Percentiles rank a stretch among this genome's conserved stretches.
Conservation (phyloP, 1,140 invertebrate species). For the Hormaphis cornu region DNA sequence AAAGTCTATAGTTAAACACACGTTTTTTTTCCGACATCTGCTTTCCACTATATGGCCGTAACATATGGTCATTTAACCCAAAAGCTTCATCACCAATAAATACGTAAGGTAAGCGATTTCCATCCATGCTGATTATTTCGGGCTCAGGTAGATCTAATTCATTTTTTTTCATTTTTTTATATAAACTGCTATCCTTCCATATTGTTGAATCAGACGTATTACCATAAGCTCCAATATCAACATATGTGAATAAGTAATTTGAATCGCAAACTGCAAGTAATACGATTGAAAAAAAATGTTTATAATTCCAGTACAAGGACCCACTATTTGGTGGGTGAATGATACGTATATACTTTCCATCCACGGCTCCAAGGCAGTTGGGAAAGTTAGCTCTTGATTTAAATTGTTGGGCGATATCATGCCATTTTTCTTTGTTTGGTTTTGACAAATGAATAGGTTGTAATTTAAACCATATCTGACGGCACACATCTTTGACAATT, state of each 20-base stretch:
- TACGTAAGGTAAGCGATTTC: constrained; percentile 29
- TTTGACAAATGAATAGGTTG: constrained; percentile 32
- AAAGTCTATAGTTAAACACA: constrained; percentile 42
- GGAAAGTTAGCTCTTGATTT: constrained; percentile 41
- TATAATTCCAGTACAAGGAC: constrained; percentile 35
- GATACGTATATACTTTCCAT: constrained; percentile 42
- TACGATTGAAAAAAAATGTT: constrained; percentile 33
- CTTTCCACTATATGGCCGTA: constrained; percentile 38
- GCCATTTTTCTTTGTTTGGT: constrained; percentile 34
- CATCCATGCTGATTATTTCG: constrained; percentile 33
- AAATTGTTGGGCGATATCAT: constrained; percentile 10
- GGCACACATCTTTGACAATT: constrained; percentile 35
- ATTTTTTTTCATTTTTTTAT: background rate
- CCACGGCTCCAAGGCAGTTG: constrained; percentile 44
- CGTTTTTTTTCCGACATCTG: constrained; percentile 34
- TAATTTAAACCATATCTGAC: constrained; percentile 34
- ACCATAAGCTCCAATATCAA: constrained; percentile 34
- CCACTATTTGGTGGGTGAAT: constrained; percentile 27
- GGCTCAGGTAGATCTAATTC: background rate
- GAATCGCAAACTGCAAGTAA: constrained; percentile 22
- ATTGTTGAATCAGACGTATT: constrained; percentile 32
- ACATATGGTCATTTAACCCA: constrained; percentile 38
- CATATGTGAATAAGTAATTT: constrained; percentile 26
- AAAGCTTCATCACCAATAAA: constrained; percentile 44
- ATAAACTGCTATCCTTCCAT: background rate